Base-by-base conservation (phyloP, 1,140 invertebrate genomes). In the Stenopsyche tienmushanensis region DNA sequence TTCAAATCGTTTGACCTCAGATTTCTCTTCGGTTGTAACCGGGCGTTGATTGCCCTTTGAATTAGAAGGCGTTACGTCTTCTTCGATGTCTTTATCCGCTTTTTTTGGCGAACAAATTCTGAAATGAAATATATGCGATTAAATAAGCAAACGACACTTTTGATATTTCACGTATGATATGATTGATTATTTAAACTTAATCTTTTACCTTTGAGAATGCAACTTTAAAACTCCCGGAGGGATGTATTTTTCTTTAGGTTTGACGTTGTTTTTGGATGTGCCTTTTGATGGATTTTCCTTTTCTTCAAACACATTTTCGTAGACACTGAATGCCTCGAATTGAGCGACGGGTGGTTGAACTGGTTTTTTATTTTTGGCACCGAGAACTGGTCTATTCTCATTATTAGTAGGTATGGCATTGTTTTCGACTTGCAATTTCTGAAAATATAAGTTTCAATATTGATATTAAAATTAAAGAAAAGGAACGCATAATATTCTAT, bases 311-410 rank as follows among this genome's bases (percentile, higher is more conserved):
- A 84, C 84, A 71, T 90, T 87, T 76, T 90, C 88, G 62, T 89
- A 89, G 10, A 89, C 85, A 68, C 86, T 88, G 70, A 90, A 88
- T 13, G 83, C 83, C 74, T 86, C 83, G 76, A 89, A 89, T 71
- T 87, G 85, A 47, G 85, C 85, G 63, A 86, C 83, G 23, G 83
- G 85, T 23, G 83, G 78, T 34, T 25, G 58, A 3, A 64, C 57
- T 10, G 26, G 18, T 44, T 62, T 64, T n/a, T 64, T 64, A 3
- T 44, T 29, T n/a, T 64, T 66, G 1, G 54, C 24, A 15, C 41
- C 44, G 20, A 42, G 13, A 13, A 54, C 55, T 15, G 50, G 9
- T 18, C 55, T 44, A 47, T 68, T 68, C 42, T 68, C 66, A 60
- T 53, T 60, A 62, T 69, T 69, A 15, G 47, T 23, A 5, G n/a